Base-by-base conservation (phyloP, 2,888 invertebrate genomes). In the Oscheius sp. region DNA sequence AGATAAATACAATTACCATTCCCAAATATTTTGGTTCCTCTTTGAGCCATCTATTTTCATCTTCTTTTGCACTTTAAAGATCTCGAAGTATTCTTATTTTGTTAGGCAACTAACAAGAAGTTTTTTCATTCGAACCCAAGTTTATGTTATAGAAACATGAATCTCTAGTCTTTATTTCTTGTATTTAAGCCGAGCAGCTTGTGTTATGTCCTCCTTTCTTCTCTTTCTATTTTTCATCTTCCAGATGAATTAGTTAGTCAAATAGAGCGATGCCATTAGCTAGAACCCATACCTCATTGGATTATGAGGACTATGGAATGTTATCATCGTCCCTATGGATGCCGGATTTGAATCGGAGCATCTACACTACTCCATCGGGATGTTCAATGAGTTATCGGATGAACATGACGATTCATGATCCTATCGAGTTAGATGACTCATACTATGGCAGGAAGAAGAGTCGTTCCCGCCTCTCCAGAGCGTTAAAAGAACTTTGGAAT, bases 351-450 rank as follows among this genome's bases (percentile, higher is more conserved):
- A 65, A 65, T 38, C 41, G 65, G 20, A 65, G 65, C 54, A 54
- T 65, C 26, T 65, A 65, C 41, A 45, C 30, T n/a, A 47, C 67
- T 12, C 67, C 67, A 3, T 45, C 57, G 2, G 57, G 57, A 14
- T 67, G 67, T 26, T 57, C 67, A 33, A 67, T 67, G 49, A 59
- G 47, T 36, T 67, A 67, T 38, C 67, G 67, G 5, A 47, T 67
- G 59, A 67, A 67, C 36, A 67, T 67, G 67, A 67, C 67, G 8
- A 49, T 67, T 26, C 57, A 67, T n/a, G 67, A 67, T 33, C 67
- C 67, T 2, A 17, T 14, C 6, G 67, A 67, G 17, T 26, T 47
- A n/a, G 14, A 30, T 9, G 12, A 28, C 4, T 12, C 2, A 22
- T 59, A 24, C 28, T 59, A 44, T 30, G 41, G 26, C 24, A n/a